Base-by-base conservation (phyloP, 1,140 invertebrate species). In the Mizuhopecten yessoensis region DNA sequence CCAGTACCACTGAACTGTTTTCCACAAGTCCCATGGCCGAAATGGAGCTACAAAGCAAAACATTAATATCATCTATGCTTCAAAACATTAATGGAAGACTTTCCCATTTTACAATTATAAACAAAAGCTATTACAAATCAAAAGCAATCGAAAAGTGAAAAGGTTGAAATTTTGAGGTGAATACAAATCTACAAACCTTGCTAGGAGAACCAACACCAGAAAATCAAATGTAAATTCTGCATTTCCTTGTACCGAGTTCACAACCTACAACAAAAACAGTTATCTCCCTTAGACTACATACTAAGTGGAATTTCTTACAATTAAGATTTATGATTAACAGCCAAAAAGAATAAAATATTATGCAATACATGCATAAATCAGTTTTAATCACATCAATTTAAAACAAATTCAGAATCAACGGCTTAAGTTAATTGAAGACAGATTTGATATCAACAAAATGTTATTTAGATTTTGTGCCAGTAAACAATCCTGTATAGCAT, bases 161-260 rank as follows among this genome's bases (percentile, higher is more conserved):
- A 39, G 5, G 36, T 39, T 39, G 36, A 7, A 39, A 39, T n/a
- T n/a, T n/a, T n/a, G n/a, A n/a, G n/a, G n/a, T n/a, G n/a, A n/a
- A n/a, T n/a, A 13, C 36, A 7, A 39, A 39, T 39, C 36, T 39
- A 39, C 89, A 86, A 97, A 98, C 98, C 98, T 98, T 87, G 98
- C 98, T 42, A 98, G 98, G 90, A 98, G 97, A 88, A 98, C 97
- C 49, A 98, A 96, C 88, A 98, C 97, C 33, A 98, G 96, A 95
- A 98, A 99, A 96, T 99, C 98, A 96, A 98, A 99, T 0, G 98
- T 98, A 36, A 98, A 96, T 90, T 97, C 97, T n/a, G 98, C 98
- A 20, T 98, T 98, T 45, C 97, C 97, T 87, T 97, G 96, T 1
- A 99, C 98, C 0, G 98, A 97, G 94, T 98, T 98, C 0, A 99